phyloP scores from a whole-genome alignment of 1,140 invertebrate genomes.

The Drosophila kanapiae region DNA sequence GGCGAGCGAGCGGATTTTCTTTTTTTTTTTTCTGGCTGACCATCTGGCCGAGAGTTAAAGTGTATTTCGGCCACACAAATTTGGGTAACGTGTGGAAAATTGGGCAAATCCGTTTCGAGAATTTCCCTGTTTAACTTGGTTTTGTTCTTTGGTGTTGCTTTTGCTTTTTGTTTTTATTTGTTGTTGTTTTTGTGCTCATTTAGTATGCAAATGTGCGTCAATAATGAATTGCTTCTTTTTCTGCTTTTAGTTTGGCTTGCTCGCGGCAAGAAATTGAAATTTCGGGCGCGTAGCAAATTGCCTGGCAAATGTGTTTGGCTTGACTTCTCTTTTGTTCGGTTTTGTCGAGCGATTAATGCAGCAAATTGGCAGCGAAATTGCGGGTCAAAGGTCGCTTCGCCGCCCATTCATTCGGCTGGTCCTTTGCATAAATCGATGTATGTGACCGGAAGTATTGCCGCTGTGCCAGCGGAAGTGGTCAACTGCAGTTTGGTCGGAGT shows the following conservation, averaged over 20 bases:
- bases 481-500: slow-evolving; percentile 42
- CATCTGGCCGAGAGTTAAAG: slow-evolving; percentile 24
- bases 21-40: background rate
- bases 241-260: slow-evolving; percentile 8
- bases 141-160: background rate
- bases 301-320: slow-evolving; percentile 41
- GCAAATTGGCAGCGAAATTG: slow-evolving; percentile 53
- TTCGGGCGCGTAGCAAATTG: slow-evolving; percentile 46
- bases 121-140: slow-evolving; percentile 21
- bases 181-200: slow-evolving; percentile 40
- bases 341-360: slow-evolving; percentile 41
- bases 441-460: slow-evolving; percentile 39
- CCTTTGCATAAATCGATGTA: slow-evolving; percentile 11
- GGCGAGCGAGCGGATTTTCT: background rate
- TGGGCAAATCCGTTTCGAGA: slow-evolving; percentile 59
- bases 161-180: background rate
- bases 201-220: slow-evolving; percentile 57
- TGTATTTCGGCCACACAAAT: slow-evolving; percentile 28
- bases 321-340: slow-evolving; percentile 18
- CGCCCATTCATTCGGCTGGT: background rate
- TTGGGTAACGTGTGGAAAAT: slow-evolving; percentile 70
- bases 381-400: slow-evolving; percentile 14
- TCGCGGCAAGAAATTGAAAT: slow-evolving; percentile 45
- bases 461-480: slow-evolving; percentile 51
- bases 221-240: slow-evolving; percentile 68